Conservation (phyloP, 2,113 vertebrate species). For the Micromys minutus region DNA sequence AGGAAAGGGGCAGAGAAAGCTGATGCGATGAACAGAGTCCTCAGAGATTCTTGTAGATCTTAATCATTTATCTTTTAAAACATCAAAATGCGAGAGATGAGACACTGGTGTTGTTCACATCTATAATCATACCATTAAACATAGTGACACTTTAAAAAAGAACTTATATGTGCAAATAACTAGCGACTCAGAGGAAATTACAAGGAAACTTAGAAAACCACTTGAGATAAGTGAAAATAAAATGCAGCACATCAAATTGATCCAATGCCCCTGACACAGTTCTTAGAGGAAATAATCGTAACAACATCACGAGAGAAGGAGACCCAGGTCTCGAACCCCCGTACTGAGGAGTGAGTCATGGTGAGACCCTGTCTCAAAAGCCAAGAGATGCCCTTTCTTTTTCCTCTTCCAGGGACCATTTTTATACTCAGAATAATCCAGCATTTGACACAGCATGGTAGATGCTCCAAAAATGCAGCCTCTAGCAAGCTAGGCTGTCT, state of each 20-base stretch:
- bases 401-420: neutral
- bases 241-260: neutral
- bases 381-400: neutral
- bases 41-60: neutral
- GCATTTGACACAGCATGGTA: neutral
- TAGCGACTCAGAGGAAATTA: neutral
- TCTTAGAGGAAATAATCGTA: neutral
- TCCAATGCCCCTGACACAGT: neutral
- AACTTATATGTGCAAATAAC: neutral
- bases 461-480: neutral
- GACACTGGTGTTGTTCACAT: slow-evolving; percentile 21
- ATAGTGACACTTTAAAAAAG: neutral
- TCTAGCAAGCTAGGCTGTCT: neutral
- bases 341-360: neutral
- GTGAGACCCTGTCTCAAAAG: neutral
- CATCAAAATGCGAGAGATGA: neutral
- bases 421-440: neutral
- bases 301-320: neutral
- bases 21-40: neutral
- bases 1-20: neutral
- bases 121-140: neutral
- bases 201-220: slow-evolving; percentile 31
- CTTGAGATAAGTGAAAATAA: neutral
- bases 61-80: neutral
- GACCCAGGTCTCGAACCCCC: neutral